Conservation (phyloP, 1,140 invertebrate genomes). For the Magallana ariakensis region DNA sequence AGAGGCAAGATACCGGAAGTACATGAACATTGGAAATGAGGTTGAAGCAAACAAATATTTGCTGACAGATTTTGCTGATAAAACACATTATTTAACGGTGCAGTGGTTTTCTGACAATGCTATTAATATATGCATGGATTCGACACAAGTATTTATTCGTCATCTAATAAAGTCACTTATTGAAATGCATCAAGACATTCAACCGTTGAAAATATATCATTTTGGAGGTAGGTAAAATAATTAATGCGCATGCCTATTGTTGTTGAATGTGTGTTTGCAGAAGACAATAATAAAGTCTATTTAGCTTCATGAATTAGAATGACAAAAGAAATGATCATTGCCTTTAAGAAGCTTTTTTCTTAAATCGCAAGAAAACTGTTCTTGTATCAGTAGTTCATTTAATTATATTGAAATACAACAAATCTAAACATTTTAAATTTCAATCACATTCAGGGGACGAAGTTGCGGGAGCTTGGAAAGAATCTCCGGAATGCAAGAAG, state of each 20-base stretch:
- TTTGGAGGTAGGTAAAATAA: conserved; percentile 68
- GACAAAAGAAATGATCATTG: too few relatives aligned
- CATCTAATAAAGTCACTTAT: conserved; percentile 60
- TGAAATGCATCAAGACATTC: conserved; percentile 66
- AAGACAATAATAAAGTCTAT: too few relatives aligned
- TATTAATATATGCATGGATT: conserved; percentile 75
- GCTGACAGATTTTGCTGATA: conserved; percentile 65
- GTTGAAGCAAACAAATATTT: conserved; percentile 57
- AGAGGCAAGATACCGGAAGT: conserved; percentile 59
- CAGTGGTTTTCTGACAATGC: conserved; percentile 75
- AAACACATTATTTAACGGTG: conserved; percentile 66
- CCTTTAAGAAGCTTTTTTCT: too few relatives aligned
- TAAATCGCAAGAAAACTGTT: too few relatives aligned
- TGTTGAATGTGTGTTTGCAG: too few relatives aligned
- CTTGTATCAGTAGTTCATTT: too few relatives aligned
- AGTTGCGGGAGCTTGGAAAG: conserved; percentile 65
- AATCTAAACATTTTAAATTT: too few relatives aligned
- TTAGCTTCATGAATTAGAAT: too few relatives aligned
- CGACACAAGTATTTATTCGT: conserved; percentile 69
- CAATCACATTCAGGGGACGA: conserved; percentile 69
- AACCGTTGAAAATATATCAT: conserved; percentile 73
- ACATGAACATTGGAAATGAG: conserved; percentile 40
- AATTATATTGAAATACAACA: too few relatives aligned
- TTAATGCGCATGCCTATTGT: too few relatives aligned
- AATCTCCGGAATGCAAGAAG: conserved; percentile 65